Base-by-base conservation (phyloP, 1,140 invertebrate genomes). In the Megathymus violae region DNA sequence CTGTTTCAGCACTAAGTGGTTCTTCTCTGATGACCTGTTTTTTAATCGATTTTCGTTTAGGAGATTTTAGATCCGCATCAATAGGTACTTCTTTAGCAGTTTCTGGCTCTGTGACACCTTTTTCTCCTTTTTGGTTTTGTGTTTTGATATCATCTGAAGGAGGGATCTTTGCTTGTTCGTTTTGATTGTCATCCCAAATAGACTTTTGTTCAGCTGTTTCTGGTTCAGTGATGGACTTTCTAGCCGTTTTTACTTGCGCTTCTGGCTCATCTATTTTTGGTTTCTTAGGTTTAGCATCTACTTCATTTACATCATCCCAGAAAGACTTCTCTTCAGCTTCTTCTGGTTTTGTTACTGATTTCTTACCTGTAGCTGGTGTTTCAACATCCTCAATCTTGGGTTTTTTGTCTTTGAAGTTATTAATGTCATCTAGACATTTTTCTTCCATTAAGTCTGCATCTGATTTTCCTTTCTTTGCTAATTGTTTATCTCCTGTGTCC, bases 21-120 rank as follows among this genome's bases (percentile, higher is more conserved):
- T 89, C 88, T 82, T 86, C 83, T 50, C 62, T 67, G 43, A 83
- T 44, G 14, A 83, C 70, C 56, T 89, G 70, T 81, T 83, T 87
- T 84, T 81, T 91, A 67, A 86, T 58, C 9, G 85, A 86, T 78
- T 89, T 91, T 72, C 81, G 85, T 79, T 92, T 93, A 46, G 93
- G 83, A 14, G 92, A 86, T 78, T 92, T 92, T 3, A 93, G 78
- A 31, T 87, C 75, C 51, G 81, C 79, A 14, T 87, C 78, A 10
- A 88, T 76, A n/a, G 79, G 34, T 3, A 85, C 71, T 67, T 91
- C 86, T 71, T 89, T 82, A 15, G 80, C 74, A 3, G 62, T 61
- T 76, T 91, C 88, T 25, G 85, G 81, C 64, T 87, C 80, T 27
- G 88, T 85, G 31, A 67, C 50, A 19, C 67, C 63, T 36, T 81